Conservation (phyloP, 2,888 invertebrate species). For the Xestia xanthographa region DNA sequence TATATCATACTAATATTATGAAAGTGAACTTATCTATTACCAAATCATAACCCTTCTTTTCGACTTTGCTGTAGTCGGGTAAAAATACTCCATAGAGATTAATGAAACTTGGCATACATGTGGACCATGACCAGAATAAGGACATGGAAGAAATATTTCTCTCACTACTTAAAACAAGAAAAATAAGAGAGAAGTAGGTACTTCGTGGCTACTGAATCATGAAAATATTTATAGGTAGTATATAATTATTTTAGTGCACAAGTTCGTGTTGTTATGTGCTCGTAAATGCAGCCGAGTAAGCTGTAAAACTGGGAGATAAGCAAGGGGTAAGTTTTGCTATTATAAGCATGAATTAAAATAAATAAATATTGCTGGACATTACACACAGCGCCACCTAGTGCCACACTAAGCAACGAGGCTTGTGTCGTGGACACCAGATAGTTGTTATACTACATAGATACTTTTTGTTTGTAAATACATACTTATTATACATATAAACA, state of each 20-base stretch:
- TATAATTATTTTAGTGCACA: constrained; percentile 8
- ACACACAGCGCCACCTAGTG: too few relatives aligned
- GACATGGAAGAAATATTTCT: background rate
- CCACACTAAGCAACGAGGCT: too few relatives aligned
- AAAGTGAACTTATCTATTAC: background rate
- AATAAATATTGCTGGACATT: too few relatives aligned
- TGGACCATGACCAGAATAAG: background rate
- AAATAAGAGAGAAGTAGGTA: background rate
- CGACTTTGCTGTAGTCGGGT: too few relatives aligned
- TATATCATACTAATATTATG: background rate
- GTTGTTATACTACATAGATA: too few relatives aligned
- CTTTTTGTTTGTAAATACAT: too few relatives aligned
- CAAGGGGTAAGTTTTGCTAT: background rate
- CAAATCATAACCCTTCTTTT: too few relatives aligned
- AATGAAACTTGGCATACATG: background rate
- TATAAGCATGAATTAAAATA: too few relatives aligned
- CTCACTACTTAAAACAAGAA: background rate
- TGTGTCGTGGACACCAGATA: too few relatives aligned
- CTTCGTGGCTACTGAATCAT: background rate
- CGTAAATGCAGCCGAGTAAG: constrained; percentile 38
- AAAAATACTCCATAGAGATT: background rate
- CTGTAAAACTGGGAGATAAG: constrained; percentile 45
- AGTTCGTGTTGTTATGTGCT: constrained; percentile 34
- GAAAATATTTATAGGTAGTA: constrained; percentile 30
- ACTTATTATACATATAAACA: too few relatives aligned